phyloP scores from a whole-genome alignment of 2,113 vertebrate genomes.

The Macquaria ambigua region DNA sequence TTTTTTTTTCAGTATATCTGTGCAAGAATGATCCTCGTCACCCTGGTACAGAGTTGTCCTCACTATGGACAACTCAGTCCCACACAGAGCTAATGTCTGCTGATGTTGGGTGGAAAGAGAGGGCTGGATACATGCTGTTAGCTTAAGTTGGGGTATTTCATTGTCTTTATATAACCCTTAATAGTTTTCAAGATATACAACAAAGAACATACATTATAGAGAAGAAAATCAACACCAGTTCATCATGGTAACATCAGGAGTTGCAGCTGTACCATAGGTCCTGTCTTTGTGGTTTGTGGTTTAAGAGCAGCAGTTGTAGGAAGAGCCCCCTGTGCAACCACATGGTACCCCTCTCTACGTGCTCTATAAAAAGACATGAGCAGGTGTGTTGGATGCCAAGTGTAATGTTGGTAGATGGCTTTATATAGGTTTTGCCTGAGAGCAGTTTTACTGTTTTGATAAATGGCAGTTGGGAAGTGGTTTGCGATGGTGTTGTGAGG shows the following conservation, averaged over 20 bases:
- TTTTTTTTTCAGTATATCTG: neutral
- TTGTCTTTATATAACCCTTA: neutral
- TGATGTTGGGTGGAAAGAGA: neutral
- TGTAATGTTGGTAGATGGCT: conserved; percentile 59
- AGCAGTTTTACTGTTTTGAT: conserved; percentile 65
- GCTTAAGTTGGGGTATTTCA: neutral
- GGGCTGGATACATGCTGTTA: neutral
- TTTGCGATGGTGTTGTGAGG: neutral
- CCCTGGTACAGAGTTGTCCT: conserved; percentile 5
- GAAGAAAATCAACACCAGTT: neutral
- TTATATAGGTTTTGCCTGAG: conserved; percentile 73
- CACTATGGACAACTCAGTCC: neutral
- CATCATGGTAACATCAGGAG: neutral
- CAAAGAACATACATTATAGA: neutral
- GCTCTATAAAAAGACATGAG: conserved; percentile 78
- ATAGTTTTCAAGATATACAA: too few relatives aligned
- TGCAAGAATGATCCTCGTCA: conserved; percentile 1
- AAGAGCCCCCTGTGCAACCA: conserved; percentile 7
- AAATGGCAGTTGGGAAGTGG: conserved; percentile 45
- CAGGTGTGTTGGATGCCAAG: conserved; percentile 71
- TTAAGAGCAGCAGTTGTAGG: conserved; percentile 36
- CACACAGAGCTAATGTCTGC: conserved; percentile 3
- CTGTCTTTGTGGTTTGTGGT: neutral
- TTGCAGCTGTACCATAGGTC: neutral
- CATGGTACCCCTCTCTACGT: conserved; percentile 11